Percentiles rank a stretch among this genome's conserved stretches.
Evolutionary conservation across 1,140 invertebrate genomes (phyloP).

Genomic region (Rhagoletis pomonella): DNA sequence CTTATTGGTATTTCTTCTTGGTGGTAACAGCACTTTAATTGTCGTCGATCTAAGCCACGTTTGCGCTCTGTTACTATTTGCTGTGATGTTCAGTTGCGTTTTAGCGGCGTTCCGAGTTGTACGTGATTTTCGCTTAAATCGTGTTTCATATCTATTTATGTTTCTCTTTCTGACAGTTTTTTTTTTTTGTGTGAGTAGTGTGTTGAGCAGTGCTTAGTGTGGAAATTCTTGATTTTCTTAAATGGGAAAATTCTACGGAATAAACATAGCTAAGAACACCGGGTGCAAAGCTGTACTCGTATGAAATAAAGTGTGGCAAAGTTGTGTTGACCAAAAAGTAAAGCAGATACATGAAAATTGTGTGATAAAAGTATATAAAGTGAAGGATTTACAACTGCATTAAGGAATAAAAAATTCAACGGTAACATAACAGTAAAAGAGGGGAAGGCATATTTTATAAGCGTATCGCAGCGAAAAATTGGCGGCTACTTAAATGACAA

Average conservation of each 20-base stretch:
- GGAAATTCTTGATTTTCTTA: background rate
- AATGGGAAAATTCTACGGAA: background rate
- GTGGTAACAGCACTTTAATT: background rate
- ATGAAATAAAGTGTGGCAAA: background rate
- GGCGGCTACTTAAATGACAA: too few relatives aligned
- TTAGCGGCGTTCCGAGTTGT: slow-evolving; percentile 33
- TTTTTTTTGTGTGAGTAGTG: background rate
- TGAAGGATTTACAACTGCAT: background rate
- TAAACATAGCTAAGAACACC: background rate
- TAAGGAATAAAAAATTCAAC: too few relatives aligned
- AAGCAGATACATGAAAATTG: background rate
- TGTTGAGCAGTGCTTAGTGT: background rate
- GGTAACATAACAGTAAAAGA: too few relatives aligned
- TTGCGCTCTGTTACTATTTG: background rate
- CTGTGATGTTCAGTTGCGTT: slow-evolving; percentile 11
- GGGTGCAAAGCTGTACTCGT: background rate
- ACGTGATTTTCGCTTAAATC: slow-evolving; percentile 36
- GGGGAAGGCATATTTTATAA: too few relatives aligned
- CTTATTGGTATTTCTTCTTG: background rate
- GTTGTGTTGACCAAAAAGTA: background rate
- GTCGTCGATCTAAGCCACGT: slow-evolving; percentile 35
- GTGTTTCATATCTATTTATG: background rate
- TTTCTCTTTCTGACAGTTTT: background rate
- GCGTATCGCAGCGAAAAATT: too few relatives aligned
- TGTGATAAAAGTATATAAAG: background rate